Evolutionary conservation across 2,797 vertebrate species (phyloP).

Genomic region (Syndactyla subalaris): DNA sequence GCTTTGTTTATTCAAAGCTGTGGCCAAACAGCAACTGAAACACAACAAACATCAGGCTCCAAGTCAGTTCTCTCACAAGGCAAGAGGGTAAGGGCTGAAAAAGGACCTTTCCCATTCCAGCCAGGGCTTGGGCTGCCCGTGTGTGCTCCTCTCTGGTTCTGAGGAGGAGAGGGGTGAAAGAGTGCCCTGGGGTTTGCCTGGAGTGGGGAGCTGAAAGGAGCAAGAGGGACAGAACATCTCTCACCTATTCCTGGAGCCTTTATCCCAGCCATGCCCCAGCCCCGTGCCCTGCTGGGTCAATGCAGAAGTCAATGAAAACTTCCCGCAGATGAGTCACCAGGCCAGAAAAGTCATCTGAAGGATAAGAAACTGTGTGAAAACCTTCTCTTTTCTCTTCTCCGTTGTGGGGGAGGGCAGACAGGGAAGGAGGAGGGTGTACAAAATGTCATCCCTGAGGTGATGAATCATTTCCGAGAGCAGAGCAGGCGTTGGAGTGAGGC

Average conservation of each 20-base stretch:
- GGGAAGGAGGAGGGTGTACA: not conserved
- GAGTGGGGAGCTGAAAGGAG: not conserved
- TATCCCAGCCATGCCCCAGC: rapidly evolving
- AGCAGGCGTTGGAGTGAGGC: rapidly evolving
- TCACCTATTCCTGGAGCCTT: not conserved
- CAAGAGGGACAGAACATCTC: not conserved
- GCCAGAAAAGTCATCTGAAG: not conserved
- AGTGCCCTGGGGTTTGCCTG: not conserved
- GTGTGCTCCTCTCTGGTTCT: not conserved
- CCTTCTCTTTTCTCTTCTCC: not conserved
- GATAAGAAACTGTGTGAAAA: not conserved
- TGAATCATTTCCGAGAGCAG: not conserved
- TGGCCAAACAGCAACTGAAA: not conserved
- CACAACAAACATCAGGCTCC: rapidly evolving
- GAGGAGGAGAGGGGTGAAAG: not conserved
- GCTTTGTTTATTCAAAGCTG: not conserved
- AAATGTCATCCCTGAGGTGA: rapidly evolving
- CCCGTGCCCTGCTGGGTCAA: rapidly evolving
- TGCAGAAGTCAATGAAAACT: not conserved
- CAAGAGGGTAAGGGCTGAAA: not conserved
- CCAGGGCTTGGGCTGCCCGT: not conserved
- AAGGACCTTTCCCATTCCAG: not conserved
- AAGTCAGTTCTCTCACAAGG: not conserved
- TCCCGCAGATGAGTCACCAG: not conserved
- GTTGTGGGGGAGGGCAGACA: rapidly evolving